Conservation (phyloP, 1,140 invertebrate genomes). For the Phocides pigmalion region DNA sequence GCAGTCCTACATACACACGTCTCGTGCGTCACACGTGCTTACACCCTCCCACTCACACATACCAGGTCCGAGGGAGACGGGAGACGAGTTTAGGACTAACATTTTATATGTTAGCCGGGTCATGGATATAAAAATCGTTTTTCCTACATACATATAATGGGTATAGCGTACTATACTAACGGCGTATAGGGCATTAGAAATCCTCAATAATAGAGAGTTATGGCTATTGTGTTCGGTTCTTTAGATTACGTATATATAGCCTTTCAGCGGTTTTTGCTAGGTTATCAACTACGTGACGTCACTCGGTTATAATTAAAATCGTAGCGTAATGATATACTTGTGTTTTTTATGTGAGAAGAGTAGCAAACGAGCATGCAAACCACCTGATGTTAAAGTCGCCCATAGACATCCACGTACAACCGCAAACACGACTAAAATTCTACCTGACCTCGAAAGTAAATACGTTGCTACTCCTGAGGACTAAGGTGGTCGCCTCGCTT, state of each 20-base stretch:
- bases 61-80: constrained; percentile 53
- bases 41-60: constrained; percentile 54
- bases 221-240: constrained; percentile 51
- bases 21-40: constrained; percentile 66
- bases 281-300: too few species aligned
- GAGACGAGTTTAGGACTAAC: constrained; percentile 73
- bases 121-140: constrained; percentile 83
- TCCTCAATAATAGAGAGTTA: constrained; percentile 75
- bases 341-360: too few species aligned
- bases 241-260: constrained; percentile 5
- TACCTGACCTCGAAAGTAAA: too few species aligned
- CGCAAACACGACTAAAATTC: too few species aligned
- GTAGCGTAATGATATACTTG: too few species aligned
- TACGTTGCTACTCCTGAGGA: too few species aligned
- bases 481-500: too few species aligned
- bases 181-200: constrained; percentile 66
- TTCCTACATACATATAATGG: constrained; percentile 56
- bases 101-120: constrained; percentile 83
- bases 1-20: constrained; percentile 61
- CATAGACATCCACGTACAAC: too few species aligned
- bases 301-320: too few species aligned
- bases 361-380: too few species aligned
- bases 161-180: constrained; percentile 44
- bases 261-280: constrained; percentile 6
- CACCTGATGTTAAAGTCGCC: too few species aligned